phyloP scores from a whole-genome alignment of 2,888 invertebrate genomes.

The Orchesella flavescens region DNA sequence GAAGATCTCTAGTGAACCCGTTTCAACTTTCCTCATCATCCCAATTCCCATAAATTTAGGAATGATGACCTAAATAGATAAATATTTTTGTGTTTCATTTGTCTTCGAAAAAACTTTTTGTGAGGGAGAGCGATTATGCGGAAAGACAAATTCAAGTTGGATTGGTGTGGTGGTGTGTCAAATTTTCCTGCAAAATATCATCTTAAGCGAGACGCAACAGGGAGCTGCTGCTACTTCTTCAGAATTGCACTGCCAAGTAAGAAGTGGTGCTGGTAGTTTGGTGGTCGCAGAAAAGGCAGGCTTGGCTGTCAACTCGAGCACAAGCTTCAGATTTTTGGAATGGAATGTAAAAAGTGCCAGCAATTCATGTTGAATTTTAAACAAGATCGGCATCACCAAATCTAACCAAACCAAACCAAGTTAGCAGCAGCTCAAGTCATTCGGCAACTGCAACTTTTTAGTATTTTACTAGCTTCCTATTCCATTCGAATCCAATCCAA shows the following conservation, averaged over 20 bases:
- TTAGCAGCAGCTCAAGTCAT: conserved; percentile 33
- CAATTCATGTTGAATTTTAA: conserved; percentile 63
- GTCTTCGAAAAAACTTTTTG: no score
- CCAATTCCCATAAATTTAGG: no score
- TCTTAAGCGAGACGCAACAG: conserved; percentile 12
- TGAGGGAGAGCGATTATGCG: not conserved
- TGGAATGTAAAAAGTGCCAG: conserved; percentile 64
- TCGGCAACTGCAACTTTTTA: conserved; percentile 51
- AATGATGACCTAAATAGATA: no score
- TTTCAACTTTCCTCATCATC: no score
- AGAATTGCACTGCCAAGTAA: conserved; percentile 27
- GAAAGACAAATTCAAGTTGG: conserved; percentile 12
- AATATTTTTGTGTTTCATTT: no score
- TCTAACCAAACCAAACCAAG: no score
- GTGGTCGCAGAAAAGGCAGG: conserved; percentile 22
- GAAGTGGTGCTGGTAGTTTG: no score
- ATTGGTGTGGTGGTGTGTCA: not conserved
- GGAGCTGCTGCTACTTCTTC: no score
- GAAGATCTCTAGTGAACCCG: no score
- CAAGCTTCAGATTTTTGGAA: conserved; percentile 14
- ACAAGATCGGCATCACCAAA: conserved; percentile 51
- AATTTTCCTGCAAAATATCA: not conserved
- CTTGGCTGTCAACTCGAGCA: conserved; percentile 39
- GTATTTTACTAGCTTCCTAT: no score
- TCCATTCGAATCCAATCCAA: no score